A percentile compares a stretch with the other conserved stretches of the same genome.
These are phyloP conservation scores for Dolichoris vasculosae DNA, from an alignment of 1,140 invertebrate species.

Conservation along the genomic window DNA sequence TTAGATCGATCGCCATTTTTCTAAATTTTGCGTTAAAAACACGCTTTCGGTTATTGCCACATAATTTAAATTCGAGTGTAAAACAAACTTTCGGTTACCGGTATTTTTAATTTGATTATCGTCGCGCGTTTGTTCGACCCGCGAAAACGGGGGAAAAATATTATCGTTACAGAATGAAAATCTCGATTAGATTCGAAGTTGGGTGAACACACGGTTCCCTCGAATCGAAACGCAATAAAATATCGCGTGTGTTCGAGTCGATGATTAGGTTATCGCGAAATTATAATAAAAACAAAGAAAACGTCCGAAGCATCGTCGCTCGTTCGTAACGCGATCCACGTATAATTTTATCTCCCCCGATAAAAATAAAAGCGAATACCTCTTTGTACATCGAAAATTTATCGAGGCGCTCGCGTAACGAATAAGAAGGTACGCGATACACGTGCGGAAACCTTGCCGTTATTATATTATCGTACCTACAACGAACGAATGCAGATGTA, in stretches of 20 bases:
- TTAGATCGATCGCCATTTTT: neutral
- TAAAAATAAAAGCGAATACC: neutral
- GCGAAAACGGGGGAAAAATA: neutral
- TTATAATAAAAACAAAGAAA: constrained; percentile 21
- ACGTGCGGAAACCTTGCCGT: neutral
- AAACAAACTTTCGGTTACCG: neutral
- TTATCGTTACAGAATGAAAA: neutral
- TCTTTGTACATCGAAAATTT: neutral
- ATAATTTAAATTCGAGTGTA: neutral
- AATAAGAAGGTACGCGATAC: neutral
- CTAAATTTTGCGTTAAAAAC: no score
- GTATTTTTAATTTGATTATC: neutral
- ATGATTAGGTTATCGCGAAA: constrained; percentile 26
- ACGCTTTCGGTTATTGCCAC: no score
- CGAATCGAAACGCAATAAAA: neutral
- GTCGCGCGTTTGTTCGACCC: neutral
- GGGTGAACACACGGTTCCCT: neutral
- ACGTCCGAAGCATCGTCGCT: neutral
- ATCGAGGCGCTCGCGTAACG: neutral
- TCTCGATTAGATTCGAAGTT: neutral
- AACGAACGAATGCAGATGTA: neutral
- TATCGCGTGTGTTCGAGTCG: neutral
- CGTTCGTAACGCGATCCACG: neutral
- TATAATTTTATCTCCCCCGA: neutral
- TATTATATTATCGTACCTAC: neutral